These are phyloP conservation scores for Prunella fulvescens DNA, from an alignment of 2,113 vertebrate species.

Conservation along the genomic window DNA sequence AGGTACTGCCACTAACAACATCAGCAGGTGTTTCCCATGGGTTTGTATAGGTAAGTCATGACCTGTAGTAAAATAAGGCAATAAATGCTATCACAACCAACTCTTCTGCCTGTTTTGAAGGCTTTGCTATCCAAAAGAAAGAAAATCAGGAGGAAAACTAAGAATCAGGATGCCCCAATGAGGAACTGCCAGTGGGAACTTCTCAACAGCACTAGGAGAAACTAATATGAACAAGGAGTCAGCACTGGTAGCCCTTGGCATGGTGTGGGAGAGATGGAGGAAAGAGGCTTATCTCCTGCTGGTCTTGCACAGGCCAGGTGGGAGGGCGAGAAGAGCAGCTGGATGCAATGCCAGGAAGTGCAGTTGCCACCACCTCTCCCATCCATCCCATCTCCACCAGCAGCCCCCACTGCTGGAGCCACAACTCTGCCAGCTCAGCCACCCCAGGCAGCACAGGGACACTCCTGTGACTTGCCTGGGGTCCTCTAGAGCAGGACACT, in stretches of 20 bases:
- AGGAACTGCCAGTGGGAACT: neutral
- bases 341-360: neutral
- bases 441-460: rapidly evolving
- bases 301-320: neutral
- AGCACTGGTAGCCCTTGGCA: neutral
- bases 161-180: neutral
- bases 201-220: neutral
- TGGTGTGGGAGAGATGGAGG: neutral
- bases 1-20: neutral
- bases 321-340: neutral
- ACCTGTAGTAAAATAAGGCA: neutral
- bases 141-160: neutral
- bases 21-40: neutral
- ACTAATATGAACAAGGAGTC: neutral
- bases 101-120: neutral
- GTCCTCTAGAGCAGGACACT: neutral
- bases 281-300: neutral
- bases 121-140: neutral
- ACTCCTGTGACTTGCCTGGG: rapidly evolving
- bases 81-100: neutral
- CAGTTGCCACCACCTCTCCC: neutral
- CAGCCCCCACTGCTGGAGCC: neutral
- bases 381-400: neutral
- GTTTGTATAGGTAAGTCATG: neutral
- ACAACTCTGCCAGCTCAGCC: neutral